Conservation (phyloP, 35 echinoderm and acorn worm genomes). For the Hemicentrotus pulcherrimus region DNA sequence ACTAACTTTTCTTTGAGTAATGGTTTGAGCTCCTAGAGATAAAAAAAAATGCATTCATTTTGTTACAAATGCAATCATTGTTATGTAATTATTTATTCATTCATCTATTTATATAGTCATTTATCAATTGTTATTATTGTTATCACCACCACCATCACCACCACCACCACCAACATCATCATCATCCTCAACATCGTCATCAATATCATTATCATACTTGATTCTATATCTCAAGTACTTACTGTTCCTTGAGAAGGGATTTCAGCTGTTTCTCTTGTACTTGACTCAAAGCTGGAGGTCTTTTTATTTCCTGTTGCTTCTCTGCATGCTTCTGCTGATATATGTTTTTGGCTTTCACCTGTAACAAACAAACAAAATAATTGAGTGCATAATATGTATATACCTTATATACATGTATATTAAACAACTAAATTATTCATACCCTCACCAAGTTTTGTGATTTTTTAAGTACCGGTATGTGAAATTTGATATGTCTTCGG, state of each 20-base stretch:
- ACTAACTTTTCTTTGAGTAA: neutral
- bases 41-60: neutral
- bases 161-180: no score
- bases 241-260: constrained; percentile 28
- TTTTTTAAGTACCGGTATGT: no score
- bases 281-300: neutral
- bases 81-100: no score
- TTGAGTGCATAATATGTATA: neutral
- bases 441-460: no score
- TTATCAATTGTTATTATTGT: no score
- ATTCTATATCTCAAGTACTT: neutral
- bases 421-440: no score
- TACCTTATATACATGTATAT: no score
- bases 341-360: constrained; percentile 45
- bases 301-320: neutral
- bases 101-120: no score
- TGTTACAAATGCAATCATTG: no score
- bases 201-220: neutral
- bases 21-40: neutral
- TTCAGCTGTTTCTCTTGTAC: constrained; percentile 23
- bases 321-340: constrained; percentile 32
- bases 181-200: no score
- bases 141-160: no score
- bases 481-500: no score
- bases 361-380: neutral